Percentiles rank a stretch among this genome's conserved stretches.
Evolutionary conservation across 2,888 invertebrate genomes (phyloP).

Genomic region (Amphipoea oculea): DNA sequence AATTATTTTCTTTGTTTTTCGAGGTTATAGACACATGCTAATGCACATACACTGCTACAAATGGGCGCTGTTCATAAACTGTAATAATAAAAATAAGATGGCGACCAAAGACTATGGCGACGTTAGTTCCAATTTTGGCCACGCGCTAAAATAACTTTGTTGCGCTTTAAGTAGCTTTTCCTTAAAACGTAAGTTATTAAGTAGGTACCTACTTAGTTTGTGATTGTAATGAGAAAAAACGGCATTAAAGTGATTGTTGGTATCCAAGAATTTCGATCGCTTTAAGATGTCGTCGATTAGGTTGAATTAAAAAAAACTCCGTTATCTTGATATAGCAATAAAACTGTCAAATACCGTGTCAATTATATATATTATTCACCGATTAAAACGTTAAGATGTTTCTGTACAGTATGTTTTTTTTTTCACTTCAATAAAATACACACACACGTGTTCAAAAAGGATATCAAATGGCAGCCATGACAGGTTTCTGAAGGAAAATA

Average conservation of each 20-base stretch:
- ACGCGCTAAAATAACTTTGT: not conserved
- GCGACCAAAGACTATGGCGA: not conserved
- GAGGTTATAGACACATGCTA: not conserved
- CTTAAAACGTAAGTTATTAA: not conserved
- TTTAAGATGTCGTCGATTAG: not conserved
- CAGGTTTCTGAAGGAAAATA: conserved; percentile 28
- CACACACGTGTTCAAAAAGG: not conserved
- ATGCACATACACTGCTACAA: not conserved
- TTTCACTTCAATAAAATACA: not conserved
- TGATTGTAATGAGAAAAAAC: not conserved
- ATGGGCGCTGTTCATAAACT: not conserved
- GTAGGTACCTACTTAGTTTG: not conserved
- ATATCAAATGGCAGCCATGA: conserved; percentile 1
- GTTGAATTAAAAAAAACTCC: not conserved
- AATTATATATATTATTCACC: not conserved
- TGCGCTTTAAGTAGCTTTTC: not conserved
- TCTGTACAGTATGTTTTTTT: not conserved
- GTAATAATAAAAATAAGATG: not conserved
- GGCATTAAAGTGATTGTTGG: too few relatives aligned
- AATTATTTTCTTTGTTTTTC: conserved; percentile 8
- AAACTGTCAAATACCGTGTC: not conserved
- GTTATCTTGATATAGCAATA: too few relatives aligned
- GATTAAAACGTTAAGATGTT: not conserved
- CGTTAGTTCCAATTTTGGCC: too few relatives aligned
- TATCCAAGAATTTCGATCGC: not conserved